Conservation (phyloP, 2,888 invertebrate species). For the Scelioninae gen. 1 region DNA sequence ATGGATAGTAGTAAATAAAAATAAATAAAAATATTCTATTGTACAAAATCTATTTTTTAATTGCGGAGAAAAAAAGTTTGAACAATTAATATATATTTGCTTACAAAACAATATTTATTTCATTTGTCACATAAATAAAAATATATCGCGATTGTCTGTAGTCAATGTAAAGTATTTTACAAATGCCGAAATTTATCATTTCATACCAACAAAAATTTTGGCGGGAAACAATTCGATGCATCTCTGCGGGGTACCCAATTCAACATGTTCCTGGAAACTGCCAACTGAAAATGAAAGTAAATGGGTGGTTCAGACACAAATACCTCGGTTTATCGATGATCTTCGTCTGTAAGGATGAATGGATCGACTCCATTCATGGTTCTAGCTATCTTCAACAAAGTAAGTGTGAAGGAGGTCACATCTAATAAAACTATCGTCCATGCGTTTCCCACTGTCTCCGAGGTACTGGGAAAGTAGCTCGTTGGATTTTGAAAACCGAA, state of each 20-base stretch:
- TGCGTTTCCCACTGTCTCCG: slow-evolving; percentile 44
- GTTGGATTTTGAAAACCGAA: slow-evolving; percentile 33
- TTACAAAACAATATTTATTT: no score
- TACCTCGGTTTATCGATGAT: slow-evolving; percentile 70
- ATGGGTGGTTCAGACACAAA: slow-evolving; percentile 71
- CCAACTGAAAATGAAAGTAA: slow-evolving; percentile 64
- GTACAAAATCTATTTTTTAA: no score
- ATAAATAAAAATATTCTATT: no score
- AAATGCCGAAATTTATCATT: no score
- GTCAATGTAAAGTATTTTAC: no score
- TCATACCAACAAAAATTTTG: slow-evolving; percentile 4
- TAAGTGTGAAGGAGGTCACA: slow-evolving; percentile 66
- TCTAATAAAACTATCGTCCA: slow-evolving; percentile 21
- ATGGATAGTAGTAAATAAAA: no score
- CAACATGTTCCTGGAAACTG: slow-evolving; percentile 61
- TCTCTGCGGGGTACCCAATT: slow-evolving; percentile 61
- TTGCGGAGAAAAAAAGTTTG: no score
- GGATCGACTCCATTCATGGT: slow-evolving; percentile 69
- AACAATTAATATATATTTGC: no score
- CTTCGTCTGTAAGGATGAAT: slow-evolving; percentile 67
- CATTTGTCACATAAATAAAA: neutral
- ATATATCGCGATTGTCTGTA: no score
- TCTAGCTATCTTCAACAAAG: slow-evolving; percentile 60
- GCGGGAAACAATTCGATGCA: slow-evolving; percentile 64
- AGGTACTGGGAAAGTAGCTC: slow-evolving; percentile 48